Base-by-base conservation (phyloP, 2,113 vertebrate genomes). In the Micronycteris hirsuta region DNA sequence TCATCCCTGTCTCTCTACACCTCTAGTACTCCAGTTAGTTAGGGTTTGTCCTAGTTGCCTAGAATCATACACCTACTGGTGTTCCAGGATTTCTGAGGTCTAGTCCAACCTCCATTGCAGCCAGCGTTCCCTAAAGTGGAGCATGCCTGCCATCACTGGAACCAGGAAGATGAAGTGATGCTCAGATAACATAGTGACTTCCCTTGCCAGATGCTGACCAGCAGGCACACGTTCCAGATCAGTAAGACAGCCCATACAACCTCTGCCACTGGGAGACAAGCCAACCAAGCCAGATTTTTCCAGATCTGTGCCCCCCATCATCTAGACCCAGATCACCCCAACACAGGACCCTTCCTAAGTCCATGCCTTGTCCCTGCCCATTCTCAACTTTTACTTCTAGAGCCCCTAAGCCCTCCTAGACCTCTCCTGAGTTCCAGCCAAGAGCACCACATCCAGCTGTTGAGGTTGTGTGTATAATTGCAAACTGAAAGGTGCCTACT, bases 371-470 rank as follows among this genome's bases (percentile, higher is more conserved):
- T 47, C 24, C 9, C 17, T 38, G 8, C 22, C 31, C 47, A 38
- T 58, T n/a, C 28, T 85, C 78, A 47, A 6, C 36, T 63, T 20
- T 92, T n/a, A 70, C 22, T 78, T 71, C 38, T 49, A 13, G 38
- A 4, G 47, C 15, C 11, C 26, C 26, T 38, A 43, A 41, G 36
- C 36, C 65, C 2, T 0, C 41, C 7, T 11, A 47, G 17, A 24
- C 15, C 36, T 10, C 43, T 36, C 63, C n/a, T 16, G 9, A 15
- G 12, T 24, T 10, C 49, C 33, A 85, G 15, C 19, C 13, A 33
- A 13, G 13, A 9, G 10, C 0, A 0, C 31, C 22, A 6, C 26
- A 2, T 36, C 47, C 47, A 74, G 83, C 13, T n/a, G 26, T 20
- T 31, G 22, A 88, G 16, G 28, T 16, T 71, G 19, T 43, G 5